Evolutionary conservation across 2,797 vertebrate genomes (phyloP), one percentile per base, ranked within the genome.

Genomic region (Schizothorax lantsangensis): DNA sequence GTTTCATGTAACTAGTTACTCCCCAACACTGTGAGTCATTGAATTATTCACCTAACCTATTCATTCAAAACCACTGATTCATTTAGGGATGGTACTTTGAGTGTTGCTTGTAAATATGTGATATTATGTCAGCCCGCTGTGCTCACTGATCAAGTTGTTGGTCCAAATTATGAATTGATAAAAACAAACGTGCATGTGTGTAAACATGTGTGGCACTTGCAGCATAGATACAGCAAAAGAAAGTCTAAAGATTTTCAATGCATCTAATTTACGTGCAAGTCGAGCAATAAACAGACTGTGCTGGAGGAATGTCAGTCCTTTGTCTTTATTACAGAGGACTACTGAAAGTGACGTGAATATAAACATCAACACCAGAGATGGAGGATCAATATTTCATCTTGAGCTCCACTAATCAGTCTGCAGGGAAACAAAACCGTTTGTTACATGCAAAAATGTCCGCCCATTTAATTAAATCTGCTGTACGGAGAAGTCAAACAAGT

Each of bases 401-500:
- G 91, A 92, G 90, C 88, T 91, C 77, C 43, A 93, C 93, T 93
- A 95, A 95, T 95, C 94, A 95, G 90, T 87, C 77, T 74, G 83
- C 73, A 90, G 91, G 90, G 91, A 93, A 92, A 91, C 73, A 88
- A 26, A 88, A 90, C 91, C 93, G 69, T 96, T 94, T 93, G 92
- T 96, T 95, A 95, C 87, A 82, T 62, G 71, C 84, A 68, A 89
- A 95, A 94, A 93, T 77, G 95, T 95, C 95, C 95, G 57, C 96
- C 95, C 94, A 93, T 95, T 95, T 96, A 95, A 96, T 96, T 95
- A 96, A 95, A 92, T 88, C 91, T 92, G 88, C 86, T 64, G 91
- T 87, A 88, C 6, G 73, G 91, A 91, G 92, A 92, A 91, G 87
- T 90, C 90, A 92, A 88, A 92, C 90, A 80, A 52, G 89, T 87